Evolutionary conservation across 2,113 vertebrate genomes (phyloP), one percentile per base, ranked within the genome.

Genomic region (Entelurus aequoreus): DNA sequence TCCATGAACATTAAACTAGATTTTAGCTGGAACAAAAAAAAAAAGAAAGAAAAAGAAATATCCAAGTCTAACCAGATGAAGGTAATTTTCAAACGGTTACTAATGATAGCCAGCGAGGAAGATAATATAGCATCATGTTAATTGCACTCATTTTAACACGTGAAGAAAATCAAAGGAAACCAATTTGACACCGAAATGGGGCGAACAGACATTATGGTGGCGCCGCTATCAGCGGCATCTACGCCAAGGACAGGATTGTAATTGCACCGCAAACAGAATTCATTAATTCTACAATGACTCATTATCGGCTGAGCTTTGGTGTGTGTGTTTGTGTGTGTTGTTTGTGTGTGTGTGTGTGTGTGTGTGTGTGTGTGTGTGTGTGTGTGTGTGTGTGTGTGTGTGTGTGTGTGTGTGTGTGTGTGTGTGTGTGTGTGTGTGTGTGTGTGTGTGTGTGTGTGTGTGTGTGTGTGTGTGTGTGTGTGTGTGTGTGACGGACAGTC

Each of bases 261-360:
- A 54, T 55, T 71, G 58, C 54, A 7, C 48, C 9, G 54, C 56
- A 71, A 71, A 63, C 38, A 62, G 47, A 65, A 54, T 67, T 64
- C 59, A 72, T 69, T 65, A 61, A 61, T 52, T 60, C 46, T 14
- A 38, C 49, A 50, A 65, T 63, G 65, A 69, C 42, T 73, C 51
- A 71, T 78, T 66, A 71, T 42, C 46, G 37, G 21, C 19, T 44
- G 28, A 28, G 28, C 28, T 28, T 28, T 28, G 28, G 28, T 48
- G 36, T 50, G 50, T 68, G 15, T 44, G 50, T 54, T 44, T 65
- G 47, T 37, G 55, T 46, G 10, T 21, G 11, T 19, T 19, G 19
- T 19, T 19, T 28, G 28, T 28, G 28, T 28, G 28, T 28, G 28
- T 28, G 28, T 28, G 28, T 28, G 28, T 28, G 28, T 1, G 28